Base-by-base conservation (phyloP, 2,888 invertebrate genomes). In the Artemia sinica region DNA sequence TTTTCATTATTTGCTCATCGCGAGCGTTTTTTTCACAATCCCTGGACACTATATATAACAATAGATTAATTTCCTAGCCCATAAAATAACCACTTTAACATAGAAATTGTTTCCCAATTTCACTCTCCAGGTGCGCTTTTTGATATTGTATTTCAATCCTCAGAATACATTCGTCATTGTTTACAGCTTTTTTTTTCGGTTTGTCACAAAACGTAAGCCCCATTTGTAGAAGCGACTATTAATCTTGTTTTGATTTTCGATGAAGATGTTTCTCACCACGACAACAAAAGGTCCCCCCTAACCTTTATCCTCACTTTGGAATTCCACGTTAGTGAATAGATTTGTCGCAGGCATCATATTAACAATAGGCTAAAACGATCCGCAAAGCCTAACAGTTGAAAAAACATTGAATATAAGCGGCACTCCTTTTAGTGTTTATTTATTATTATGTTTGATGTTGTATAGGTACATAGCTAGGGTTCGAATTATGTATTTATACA, bases 331-430 rank as follows among this genome's bases (percentile, higher is more conserved):
- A 41, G 41, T 58, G 28, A 58, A 58, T 58, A 58, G 63, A 58
- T 58, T 58, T 58, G 63, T 58, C 63, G 63, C 63, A 58, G 63
- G 63, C 63, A 18, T 58, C 63, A 58, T 18, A n/a, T 58, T 18
- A 58, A n/a, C n/a, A 58, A 10, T 41, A 41, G 63, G 28, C 14
- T 58, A 58, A 58, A 58, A n/a, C 63, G 63, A 58, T n/a, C 63
- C 63, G 63, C 63, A 58, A 58, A 58, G 63, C 63, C 28, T 58
- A 28, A 58, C 63, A 58, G 63, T 58, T 58, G 63, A 58, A 58
- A 58, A 58, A 58, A 58, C 63, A 58, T 58, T 58, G 14, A 18
- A 10, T 58, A n/a, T 18, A 58, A 18, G 63, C 63, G n/a, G 63
- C 14, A n/a, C 14, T n/a, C 28, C 28, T 28, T 58, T 58, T 58